Evolutionary conservation across 2,888 invertebrate species (phyloP).

Genomic region (Thera obeliscata): DNA sequence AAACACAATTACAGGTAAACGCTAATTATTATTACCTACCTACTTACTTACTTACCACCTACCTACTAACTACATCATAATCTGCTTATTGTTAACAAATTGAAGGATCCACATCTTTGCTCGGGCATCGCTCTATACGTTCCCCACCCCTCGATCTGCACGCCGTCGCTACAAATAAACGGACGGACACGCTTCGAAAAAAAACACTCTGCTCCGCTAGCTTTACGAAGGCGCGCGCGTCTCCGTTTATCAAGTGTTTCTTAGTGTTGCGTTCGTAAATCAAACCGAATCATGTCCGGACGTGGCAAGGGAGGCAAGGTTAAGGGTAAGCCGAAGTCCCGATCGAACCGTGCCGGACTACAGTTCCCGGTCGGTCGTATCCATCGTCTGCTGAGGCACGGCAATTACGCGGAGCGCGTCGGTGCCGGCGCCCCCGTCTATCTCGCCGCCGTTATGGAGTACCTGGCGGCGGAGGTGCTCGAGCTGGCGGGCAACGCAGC

Average conservation of each 20-base stretch:
- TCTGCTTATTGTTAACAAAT: not conserved
- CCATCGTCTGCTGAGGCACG: constrained; percentile 79
- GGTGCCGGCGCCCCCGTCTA: constrained; percentile 70
- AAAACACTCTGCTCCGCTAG: not conserved
- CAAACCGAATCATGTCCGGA: not conserved
- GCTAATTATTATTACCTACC: no score
- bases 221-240: not conserved
- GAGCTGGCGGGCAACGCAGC: constrained; percentile 78
- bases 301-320: not conserved
- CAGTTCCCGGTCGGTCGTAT: constrained; percentile 82
- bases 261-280: no score
- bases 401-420: constrained; percentile 79
- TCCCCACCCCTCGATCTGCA: not conserved
- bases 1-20: no score
- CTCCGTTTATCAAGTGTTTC: no score
- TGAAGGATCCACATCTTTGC: not conserved
- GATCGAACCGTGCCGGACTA: constrained; percentile 80
- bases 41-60: no score
- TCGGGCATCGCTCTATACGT: not conserved
- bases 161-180: not conserved
- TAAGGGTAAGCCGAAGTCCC: constrained; percentile 26
- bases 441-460: constrained; percentile 85
- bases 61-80: no score
- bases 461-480: constrained; percentile 79
- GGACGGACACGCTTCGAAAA: not conserved